Percentiles rank a stretch among this genome's conserved stretches.
Conservation (phyloP, 2,797 vertebrate genomes). For the Pempheris klunzingeri region DNA sequence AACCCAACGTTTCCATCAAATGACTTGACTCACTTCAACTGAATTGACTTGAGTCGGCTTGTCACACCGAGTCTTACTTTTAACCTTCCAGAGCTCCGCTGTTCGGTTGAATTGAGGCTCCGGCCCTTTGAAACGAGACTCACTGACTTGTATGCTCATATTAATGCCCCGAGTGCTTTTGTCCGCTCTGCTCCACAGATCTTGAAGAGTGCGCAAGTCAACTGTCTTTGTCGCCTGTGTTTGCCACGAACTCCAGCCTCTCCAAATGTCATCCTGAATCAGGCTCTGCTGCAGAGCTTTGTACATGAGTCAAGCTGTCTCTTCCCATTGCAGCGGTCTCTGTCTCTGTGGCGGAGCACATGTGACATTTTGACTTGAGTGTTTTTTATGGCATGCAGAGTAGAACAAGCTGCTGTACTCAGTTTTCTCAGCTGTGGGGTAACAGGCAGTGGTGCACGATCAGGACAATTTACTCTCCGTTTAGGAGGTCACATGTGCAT, state of each 20-base stretch:
- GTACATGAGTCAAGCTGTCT: constrained; percentile 70
- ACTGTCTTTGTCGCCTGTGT: constrained; percentile 59
- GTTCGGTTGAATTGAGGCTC: constrained; percentile 16
- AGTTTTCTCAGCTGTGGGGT: constrained; percentile 22
- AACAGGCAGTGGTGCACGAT: constrained; percentile 13
- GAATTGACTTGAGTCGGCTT: background rate
- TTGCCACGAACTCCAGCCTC: constrained; percentile 49
- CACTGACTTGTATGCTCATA: constrained; percentile 42
- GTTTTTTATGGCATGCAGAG: constrained; percentile 42
- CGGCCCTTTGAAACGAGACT: constrained; percentile 38
- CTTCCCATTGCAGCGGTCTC: constrained; percentile 54
- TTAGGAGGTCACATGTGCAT: constrained; percentile 21
- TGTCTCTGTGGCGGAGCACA: constrained; percentile 46
- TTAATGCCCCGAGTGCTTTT: constrained; percentile 47
- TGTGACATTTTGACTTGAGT: constrained; percentile 70
- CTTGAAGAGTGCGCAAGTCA: constrained; percentile 55
- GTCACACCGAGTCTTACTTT: background rate
- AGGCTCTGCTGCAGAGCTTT: constrained; percentile 63
- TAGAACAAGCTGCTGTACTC: constrained; percentile 34
- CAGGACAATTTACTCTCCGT: constrained; percentile 6
- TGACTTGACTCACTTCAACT: too few relatives aligned
- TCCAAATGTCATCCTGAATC: constrained; percentile 73
- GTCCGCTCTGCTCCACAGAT: constrained; percentile 56
- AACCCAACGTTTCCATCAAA: background rate
- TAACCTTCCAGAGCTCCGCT: constrained; percentile 1